A percentile compares a stretch with the other conserved stretches of the same genome.
These are phyloP conservation scores for Nothoprocta perdicaria DNA, from an alignment of 2,113 vertebrate species.

Conservation along the genomic window DNA sequence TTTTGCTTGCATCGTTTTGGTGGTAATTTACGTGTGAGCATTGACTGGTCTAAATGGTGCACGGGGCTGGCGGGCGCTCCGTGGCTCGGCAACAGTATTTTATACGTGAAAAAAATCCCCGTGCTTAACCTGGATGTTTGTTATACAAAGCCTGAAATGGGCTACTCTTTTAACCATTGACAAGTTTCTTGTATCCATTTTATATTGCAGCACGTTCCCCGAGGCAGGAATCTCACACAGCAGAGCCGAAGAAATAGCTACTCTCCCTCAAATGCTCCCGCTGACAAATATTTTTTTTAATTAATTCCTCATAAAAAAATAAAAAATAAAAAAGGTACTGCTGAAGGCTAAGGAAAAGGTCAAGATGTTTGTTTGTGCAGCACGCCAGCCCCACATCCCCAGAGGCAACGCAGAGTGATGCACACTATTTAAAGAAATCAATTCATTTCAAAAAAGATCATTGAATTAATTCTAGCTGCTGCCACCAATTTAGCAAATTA, in stretches of 20 bases:
- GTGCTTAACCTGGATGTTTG: fast-evolving
- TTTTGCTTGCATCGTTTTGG: not conserved
- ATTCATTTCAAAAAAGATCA: constrained; percentile 72
- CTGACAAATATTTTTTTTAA: not conserved
- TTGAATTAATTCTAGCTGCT: constrained; percentile 70
- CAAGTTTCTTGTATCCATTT: not conserved
- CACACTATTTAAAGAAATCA: constrained; percentile 73
- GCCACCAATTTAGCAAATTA: constrained; percentile 68
- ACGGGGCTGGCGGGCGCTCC: too few species aligned
- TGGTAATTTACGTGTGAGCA: not conserved
- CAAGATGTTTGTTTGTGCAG: constrained; percentile 75
- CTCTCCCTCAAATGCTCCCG: not conserved
- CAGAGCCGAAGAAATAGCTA: constrained; percentile 8
- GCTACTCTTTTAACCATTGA: not conserved
- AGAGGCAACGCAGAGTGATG: constrained; percentile 51
- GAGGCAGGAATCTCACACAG: constrained; percentile 21
- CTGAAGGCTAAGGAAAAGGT: constrained; percentile 74
- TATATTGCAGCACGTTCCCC: not conserved
- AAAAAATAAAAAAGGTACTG: constrained; percentile 29
- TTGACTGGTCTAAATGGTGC: not conserved
- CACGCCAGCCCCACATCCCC: constrained; percentile 42
- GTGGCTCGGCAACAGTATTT: not conserved
- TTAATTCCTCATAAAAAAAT: constrained; percentile 33
- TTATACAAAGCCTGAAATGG: not conserved
- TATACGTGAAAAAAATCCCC: not conserved